These are phyloP conservation scores for Heliconius hermathena DNA, from an alignment of 1,140 invertebrate genomes.

Conservation along the genomic window DNA sequence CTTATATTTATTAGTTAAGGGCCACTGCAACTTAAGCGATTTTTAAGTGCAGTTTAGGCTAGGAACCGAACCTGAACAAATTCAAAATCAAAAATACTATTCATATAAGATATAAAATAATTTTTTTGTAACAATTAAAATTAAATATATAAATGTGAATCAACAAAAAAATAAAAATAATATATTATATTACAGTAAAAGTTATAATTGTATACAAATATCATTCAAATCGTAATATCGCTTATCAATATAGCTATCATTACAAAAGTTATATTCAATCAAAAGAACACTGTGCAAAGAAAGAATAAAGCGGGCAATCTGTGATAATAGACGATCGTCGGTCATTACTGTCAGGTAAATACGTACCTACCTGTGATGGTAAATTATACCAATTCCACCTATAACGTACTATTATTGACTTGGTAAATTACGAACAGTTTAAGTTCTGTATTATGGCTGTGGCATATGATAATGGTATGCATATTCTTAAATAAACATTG, in stretches of 20 bases:
- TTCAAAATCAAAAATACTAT: too few relatives aligned
- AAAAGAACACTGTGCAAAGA: constrained; percentile 18
- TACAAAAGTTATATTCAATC: not conserved
- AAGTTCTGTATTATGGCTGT: constrained; percentile 30
- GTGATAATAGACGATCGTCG: constrained; percentile 36
- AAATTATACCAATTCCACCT: constrained; percentile 36
- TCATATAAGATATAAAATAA: too few relatives aligned
- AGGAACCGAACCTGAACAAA: too few relatives aligned
- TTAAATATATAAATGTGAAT: too few relatives aligned
- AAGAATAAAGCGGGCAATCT: constrained; percentile 35
- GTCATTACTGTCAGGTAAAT: constrained; percentile 40
- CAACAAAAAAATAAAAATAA: too few relatives aligned
- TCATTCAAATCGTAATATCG: not conserved
- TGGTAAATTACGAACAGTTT: constrained; percentile 28
- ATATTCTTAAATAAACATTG: too few relatives aligned
- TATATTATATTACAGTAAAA: too few relatives aligned
- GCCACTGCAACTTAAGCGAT: too few relatives aligned
- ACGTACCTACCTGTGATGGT: constrained; percentile 1
- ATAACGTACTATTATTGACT: constrained; percentile 23
- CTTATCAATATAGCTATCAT: not conserved
- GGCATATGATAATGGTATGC: not conserved
- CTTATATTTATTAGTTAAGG: too few relatives aligned
- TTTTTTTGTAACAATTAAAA: too few relatives aligned
- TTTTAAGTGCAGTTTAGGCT: too few relatives aligned
- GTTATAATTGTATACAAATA: too few relatives aligned